Evolutionary conservation across 1,140 invertebrate genomes (phyloP), one percentile per base, ranked within the genome.

Genomic region (Saxidomus purpurata): DNA sequence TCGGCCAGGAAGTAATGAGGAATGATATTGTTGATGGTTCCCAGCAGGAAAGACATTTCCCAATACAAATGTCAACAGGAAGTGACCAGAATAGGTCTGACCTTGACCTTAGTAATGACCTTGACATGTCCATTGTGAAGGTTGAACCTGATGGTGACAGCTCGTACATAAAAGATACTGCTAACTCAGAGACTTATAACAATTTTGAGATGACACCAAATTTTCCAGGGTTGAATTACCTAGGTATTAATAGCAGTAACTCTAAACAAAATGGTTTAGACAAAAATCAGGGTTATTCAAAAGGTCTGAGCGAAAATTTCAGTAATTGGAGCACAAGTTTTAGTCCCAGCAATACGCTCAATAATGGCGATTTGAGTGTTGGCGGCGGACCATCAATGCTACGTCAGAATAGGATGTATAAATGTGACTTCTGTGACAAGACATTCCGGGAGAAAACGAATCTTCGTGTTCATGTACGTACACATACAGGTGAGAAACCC

Each of bases 391-490:
- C 11, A 19, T 4, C 15, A 38, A 8, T 71, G 67, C 13, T 34
- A 38, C 67, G 67, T 71, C 67, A 15, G 34, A 19, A 38, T n/a
- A 36, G 80, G 22, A 49, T 25, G 43, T 89, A 47, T 63, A 81
- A 89, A 47, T 89, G 88, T 76, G 55, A 83, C 9, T 84, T 89
- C 31, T 89, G 88, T 55, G 80, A 77, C n/a, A 89, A 89, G 49
- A 47, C 36, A 43, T 89, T 89, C 71, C 6, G 69, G 13, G 80
- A 89, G 34, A 89, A 84, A 22, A 76, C 67, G 19, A 89, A 89
- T 59, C 77, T 89, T 40, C 49, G 74, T 34, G 81, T 84, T 36
- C 88, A 89, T 67, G 47, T 84, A 17, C 47, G 88, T 0, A 89
- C 61, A 31, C 88, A 89, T 40, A 89, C 88, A 0, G 88, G 88